Conservation (phyloP, 2,888 invertebrate genomes). For the Acrobasis suavella region DNA sequence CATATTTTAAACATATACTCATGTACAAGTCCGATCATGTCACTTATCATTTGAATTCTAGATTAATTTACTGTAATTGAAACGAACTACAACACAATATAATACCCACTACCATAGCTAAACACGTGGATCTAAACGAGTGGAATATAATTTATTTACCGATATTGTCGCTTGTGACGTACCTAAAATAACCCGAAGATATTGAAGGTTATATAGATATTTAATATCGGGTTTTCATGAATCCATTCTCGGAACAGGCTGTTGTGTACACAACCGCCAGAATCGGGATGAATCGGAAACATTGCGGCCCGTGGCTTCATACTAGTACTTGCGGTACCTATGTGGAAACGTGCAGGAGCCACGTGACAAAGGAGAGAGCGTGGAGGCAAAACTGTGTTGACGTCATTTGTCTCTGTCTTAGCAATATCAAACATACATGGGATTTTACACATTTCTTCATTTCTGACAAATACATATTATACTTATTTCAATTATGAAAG, state of each 20-base stretch:
- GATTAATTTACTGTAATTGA: too few relatives aligned
- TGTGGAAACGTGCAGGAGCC: constrained; percentile 9
- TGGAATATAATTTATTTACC: not conserved
- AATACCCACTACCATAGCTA: not conserved
- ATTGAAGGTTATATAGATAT: not conserved
- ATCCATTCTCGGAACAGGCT: not conserved
- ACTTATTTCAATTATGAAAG: too few relatives aligned
- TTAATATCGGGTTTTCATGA: not conserved
- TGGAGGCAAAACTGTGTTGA: not conserved
- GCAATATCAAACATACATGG: not conserved
- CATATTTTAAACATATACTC: too few relatives aligned
- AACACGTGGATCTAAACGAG: not conserved
- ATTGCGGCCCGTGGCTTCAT: constrained; percentile 9
- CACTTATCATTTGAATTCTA: too few relatives aligned
- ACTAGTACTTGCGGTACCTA: not conserved
- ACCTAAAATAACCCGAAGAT: not conserved
- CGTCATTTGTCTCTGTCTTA: constrained; percentile 3
- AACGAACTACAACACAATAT: not conserved
- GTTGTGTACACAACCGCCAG: constrained; percentile 1
- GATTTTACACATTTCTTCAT: not conserved
- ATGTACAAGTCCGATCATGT: too few relatives aligned
- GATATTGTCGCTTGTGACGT: not conserved
- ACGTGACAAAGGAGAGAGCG: not conserved
- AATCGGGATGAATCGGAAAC: not conserved
- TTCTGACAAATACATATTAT: too few relatives aligned